A percentile compares a stretch with the other conserved stretches of the same genome.
phyloP scores from a whole-genome alignment of 2,113 vertebrate genomes.

The Silurus asotus region DNA sequence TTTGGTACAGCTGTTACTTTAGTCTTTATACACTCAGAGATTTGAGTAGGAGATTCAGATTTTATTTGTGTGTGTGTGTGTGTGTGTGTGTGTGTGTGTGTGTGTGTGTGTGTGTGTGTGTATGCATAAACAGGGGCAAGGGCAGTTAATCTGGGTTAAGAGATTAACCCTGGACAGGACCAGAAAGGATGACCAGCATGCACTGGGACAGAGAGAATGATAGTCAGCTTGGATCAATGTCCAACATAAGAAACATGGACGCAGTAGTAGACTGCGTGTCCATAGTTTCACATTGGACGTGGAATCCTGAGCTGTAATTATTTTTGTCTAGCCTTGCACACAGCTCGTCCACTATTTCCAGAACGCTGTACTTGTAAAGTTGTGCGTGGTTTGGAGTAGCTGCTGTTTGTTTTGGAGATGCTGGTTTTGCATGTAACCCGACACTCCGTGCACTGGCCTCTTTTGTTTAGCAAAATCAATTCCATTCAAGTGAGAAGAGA shows the following conservation, averaged over 20 bases:
- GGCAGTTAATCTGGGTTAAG: constrained; percentile 84
- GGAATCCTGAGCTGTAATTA: neutral
- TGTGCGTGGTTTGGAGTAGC: constrained; percentile 19
- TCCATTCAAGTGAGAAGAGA: constrained; percentile 63
- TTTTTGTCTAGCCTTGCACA: neutral
- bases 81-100: neutral
- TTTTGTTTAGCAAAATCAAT: constrained; percentile 75
- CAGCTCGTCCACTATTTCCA: neutral
- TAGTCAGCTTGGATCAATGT: constrained; percentile 14
- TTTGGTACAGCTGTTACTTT: neutral
- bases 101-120: constrained; percentile 19
- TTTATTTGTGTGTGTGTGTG: neutral
- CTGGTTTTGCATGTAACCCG: constrained; percentile 61
- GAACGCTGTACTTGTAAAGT: neutral
- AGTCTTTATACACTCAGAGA: neutral
- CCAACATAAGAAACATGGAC: constrained; percentile 13
- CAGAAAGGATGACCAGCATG: constrained; percentile 53
- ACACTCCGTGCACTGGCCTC: constrained; percentile 50
- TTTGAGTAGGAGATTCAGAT: neutral
- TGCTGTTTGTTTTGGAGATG: constrained; percentile 58
- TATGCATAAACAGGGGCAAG: constrained; percentile 34
- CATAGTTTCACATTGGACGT: neutral
- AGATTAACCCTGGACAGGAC: constrained; percentile 76
- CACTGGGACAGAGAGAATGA: constrained; percentile 50
- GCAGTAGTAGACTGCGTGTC: constrained; percentile 5